phyloP scores from a whole-genome alignment of 2,113 vertebrate genomes.

The Anguilla rostrata region DNA sequence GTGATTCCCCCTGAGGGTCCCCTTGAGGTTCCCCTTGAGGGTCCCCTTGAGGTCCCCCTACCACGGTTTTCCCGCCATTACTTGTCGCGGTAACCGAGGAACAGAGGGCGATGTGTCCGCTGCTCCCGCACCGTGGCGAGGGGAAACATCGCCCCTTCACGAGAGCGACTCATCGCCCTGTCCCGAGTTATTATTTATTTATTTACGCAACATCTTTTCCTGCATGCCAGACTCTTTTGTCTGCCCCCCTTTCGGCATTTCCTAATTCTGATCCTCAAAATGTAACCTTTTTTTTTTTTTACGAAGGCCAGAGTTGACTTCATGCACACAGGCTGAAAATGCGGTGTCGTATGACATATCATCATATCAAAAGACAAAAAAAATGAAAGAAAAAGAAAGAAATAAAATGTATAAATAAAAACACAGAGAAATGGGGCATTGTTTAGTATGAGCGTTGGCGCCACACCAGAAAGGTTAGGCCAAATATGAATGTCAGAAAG shows the following conservation, averaged over 20 bases:
- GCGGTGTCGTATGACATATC: no score
- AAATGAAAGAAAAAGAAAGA: no score
- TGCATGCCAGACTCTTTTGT: background rate
- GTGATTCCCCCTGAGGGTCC: no score
- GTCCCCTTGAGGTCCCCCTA: background rate
- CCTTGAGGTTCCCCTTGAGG: no score
- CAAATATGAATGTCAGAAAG: no score
- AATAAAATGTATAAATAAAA: no score
- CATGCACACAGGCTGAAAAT: background rate
- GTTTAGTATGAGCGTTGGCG: no score
- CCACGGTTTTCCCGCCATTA: background rate
- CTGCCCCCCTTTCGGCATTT: background rate
- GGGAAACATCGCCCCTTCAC: background rate
- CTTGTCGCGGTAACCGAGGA: background rate
- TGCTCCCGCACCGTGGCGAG: background rate
- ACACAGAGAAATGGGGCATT: no score
- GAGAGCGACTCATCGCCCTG: background rate
- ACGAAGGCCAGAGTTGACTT: background rate
- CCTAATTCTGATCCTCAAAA: background rate
- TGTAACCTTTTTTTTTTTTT: background rate
- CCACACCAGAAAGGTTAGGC: no score
- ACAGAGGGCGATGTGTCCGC: background rate
- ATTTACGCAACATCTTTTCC: background rate
- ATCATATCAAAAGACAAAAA: background rate
- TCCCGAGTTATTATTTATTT: constrained; percentile 10